Base-by-base conservation (phyloP, 1,140 invertebrate genomes). In the Archivesica marissinica region DNA sequence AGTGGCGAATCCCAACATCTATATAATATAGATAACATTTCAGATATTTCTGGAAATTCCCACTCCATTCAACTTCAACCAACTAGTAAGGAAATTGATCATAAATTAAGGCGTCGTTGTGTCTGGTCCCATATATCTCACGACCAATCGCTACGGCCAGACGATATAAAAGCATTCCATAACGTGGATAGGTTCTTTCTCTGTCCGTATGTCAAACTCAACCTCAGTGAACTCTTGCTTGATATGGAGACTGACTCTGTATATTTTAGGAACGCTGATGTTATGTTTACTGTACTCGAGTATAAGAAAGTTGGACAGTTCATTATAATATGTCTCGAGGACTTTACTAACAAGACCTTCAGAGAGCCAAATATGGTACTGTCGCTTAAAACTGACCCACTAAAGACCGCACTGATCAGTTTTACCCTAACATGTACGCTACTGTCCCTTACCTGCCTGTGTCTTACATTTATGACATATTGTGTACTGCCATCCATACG, bases 391-490 rank as follows among this genome's bases (percentile, higher is more conserved):
- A 64, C 30, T 35, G 59, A 33, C 3, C 11, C 23, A 35, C 15
- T 64, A 17, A 64, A 64, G 59, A 17, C 59, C 2, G 9, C 23
- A 25, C n/a, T 64, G 7, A 64, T 64, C n/a, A 25, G 33, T 13
- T 64, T 64, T 15, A 35, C 59, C 38, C 20, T 64, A 1, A 33
- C 38, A 20, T 64, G 59, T n/a, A 80, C 94, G 13, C 81, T 82
- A 4, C 80, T 94, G 23, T 95, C 94, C 0, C 68, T 94, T 0
- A 68, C 93, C 15, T 94, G 93, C 74, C 85, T 94, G 0, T 61
- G 87, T 13, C 50, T 94, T 13, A 94, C 95, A 70, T 92, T 95
- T 25, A 20, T 90, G 4, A 88, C 94, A 2, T 94, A 93, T 74
- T 74, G 88, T 15, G 25, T 92, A 0, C 82, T 95, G 4, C 91